Percentiles rank a stretch among this genome's conserved stretches.
Conservation (phyloP, 1,140 invertebrate genomes). For the Drosophila ironensis region DNA sequence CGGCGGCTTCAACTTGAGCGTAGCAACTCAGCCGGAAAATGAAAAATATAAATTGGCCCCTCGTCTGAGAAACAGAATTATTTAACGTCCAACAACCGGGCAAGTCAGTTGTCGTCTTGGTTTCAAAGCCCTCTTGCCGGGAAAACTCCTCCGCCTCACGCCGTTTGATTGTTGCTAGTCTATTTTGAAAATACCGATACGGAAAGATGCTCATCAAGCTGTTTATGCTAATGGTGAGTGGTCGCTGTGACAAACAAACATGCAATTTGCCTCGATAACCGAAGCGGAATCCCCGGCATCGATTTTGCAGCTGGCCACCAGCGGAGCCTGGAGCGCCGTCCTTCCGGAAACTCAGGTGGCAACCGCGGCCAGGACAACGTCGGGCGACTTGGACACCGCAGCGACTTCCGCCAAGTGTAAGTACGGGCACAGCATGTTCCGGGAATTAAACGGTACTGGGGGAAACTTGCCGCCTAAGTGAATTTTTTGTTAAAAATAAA, state of each 20-base stretch:
- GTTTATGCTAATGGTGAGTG: slow-evolving; percentile 61
- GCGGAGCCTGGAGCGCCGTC: slow-evolving; percentile 22
- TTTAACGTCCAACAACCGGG: slow-evolving; percentile 66
- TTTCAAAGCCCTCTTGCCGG: slow-evolving; percentile 12
- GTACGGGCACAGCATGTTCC: neutral
- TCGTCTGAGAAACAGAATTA: slow-evolving; percentile 77
- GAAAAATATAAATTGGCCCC: slow-evolving; percentile 81
- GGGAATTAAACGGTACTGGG: neutral
- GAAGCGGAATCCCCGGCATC: slow-evolving; percentile 1
- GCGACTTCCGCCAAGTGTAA: slow-evolving; percentile 71
- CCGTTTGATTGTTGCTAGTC: slow-evolving; percentile 13
- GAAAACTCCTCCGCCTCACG: neutral
- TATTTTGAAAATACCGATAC: slow-evolving; percentile 13
- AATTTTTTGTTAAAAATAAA: no score
- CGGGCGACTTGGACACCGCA: slow-evolving; percentile 53
- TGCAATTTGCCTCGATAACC: slow-evolving; percentile 24
- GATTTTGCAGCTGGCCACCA: slow-evolving; percentile 27
- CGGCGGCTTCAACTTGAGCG: slow-evolving; percentile 53
- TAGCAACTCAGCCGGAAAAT: slow-evolving; percentile 81
- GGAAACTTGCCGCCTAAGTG: no score
- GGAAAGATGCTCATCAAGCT: slow-evolving; percentile 12
- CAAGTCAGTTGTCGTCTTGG: slow-evolving; percentile 60
- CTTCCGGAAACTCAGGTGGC: slow-evolving; percentile 8
- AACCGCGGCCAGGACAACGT: slow-evolving; percentile 11
- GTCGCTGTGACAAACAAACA: slow-evolving; percentile 11